Base-by-base conservation (phyloP, 2,888 invertebrate genomes). In the Drosophila bunnanda region DNA sequence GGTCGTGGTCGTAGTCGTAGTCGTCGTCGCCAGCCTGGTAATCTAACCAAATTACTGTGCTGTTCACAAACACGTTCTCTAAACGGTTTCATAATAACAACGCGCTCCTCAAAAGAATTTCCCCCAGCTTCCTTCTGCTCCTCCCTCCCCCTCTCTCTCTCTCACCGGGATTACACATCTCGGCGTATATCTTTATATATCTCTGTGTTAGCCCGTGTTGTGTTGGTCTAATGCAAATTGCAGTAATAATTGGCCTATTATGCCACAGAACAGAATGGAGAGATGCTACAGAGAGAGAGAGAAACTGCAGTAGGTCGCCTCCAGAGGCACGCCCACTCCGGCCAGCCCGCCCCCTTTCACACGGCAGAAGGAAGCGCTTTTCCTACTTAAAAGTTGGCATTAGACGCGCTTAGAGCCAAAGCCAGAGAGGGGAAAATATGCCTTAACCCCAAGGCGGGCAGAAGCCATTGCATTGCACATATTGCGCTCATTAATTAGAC, bases 1-100 rank as follows among this genome's bases (percentile, higher is more conserved):
- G 50, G 15, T 58, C 50, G 20, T 76, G 71, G 50, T 54, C 67
- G 79, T 66, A 69, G 54, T 53, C 46, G 69, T 77, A n/a, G n/a
- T n/a, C n/a, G n/a, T n/a, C 77, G 73, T 75, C 71, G 79, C 77
- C 73, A 72, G 77, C 55, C 65, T 75, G 81, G 88, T 88, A 85
- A 85, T 89, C 89, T 85, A 85, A 85, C 85, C 82, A 85, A 85
- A 85, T 85, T 85, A 85, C 85, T 89, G 77, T 89, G 85, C 85
- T 85, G 85, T 87, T 89, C 85, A 89, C 85, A 85, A 89, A 85
- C 85, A 89, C 85, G 85, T 85, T 85, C 89, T 85, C 85, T 85
- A 85, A 85, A 85, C 83, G 90, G 90, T 88, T 89, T 90, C 89
- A 90, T 90, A 89, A 89, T 90, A 89, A 90, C 89, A 86, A 82